Evolutionary conservation across 2,888 invertebrate species (phyloP).

Genomic region (Mycogona germanica): DNA sequence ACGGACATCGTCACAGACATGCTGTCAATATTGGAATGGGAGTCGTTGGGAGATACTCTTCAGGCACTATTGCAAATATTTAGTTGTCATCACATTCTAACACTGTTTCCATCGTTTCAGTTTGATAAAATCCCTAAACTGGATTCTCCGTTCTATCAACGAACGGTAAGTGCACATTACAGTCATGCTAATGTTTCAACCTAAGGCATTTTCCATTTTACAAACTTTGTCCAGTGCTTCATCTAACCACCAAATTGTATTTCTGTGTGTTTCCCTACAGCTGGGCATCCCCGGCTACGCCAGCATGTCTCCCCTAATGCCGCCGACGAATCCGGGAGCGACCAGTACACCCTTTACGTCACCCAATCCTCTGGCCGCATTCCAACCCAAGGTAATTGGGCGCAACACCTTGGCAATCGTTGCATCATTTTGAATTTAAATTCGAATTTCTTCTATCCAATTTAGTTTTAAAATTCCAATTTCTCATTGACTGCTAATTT

Average conservation of each 20-base stretch:
- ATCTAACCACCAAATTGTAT: too few species aligned
- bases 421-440: too few species aligned
- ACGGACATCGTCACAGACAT: too few species aligned
- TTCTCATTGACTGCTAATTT: too few species aligned
- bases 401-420: too few species aligned
- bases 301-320: constrained; percentile 58
- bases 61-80: too few species aligned
- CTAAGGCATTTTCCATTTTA: too few species aligned
- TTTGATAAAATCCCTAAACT: constrained; percentile 26
- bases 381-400: constrained; percentile 68
- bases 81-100: neutral
- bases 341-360: constrained; percentile 77
- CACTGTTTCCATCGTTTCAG: constrained; percentile 20
- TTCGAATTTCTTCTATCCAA: neutral
- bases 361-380: constrained; percentile 70
- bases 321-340: constrained; percentile 56
- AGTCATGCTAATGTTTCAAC: too few species aligned
- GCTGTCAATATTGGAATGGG: too few species aligned
- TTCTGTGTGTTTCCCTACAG: constrained; percentile 21
- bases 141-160: constrained; percentile 25
- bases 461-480: too few species aligned
- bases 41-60: too few species aligned
- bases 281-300: constrained; percentile 44
- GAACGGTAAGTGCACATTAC: constrained; percentile 24
- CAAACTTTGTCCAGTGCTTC: too few species aligned